Base-by-base conservation (phyloP, 1,140 invertebrate genomes). In the Chlorops oryzae region DNA sequence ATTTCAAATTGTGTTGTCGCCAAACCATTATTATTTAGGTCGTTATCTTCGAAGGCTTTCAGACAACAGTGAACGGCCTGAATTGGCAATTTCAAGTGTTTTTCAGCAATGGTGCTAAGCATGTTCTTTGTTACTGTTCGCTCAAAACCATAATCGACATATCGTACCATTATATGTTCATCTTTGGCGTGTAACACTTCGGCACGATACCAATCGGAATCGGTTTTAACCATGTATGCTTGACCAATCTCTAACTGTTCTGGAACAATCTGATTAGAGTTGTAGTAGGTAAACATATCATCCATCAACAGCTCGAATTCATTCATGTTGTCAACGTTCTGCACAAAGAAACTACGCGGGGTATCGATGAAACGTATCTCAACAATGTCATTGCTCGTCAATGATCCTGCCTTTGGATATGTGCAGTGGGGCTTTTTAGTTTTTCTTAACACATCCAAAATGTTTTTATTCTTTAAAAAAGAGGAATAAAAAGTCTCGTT, bases 71-170 rank as follows among this genome's bases (percentile, higher is more conserved):
- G 80, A 55, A 91, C 77, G 0, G 87, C 88, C 71, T 90, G 88
- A 1, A 82, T 79, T 23, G 80, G 79, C 37, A 87, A 69, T 20
- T 70, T 74, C 9, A 89, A 66, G 46, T 87, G 75, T 48, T 85
- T 78, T 9, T 79, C 74, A 21, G 78, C 77, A 12, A 88, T 85
- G 5, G 70, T 71, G 52, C 81, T 80, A 12, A 90, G 65, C 21
- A 78, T 63, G 15, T 73, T 69, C 0, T 75, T 59, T 10, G 77
- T 62, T 10, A 87, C 77, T 38, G 75, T 76, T 61, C 87, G 84
- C 60, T 86, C 82, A 63, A 89, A 89, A 0, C 88, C 88, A 76
- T 85, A 89, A 71, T 92, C 88, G 1, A 91, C 82, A 71, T 71
- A 65, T 1, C 68, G 60, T 6, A 70, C 64, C 40, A 66, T 59